Conservation (phyloP, 2,797 vertebrate species). For the Fringilla coelebs region DNA sequence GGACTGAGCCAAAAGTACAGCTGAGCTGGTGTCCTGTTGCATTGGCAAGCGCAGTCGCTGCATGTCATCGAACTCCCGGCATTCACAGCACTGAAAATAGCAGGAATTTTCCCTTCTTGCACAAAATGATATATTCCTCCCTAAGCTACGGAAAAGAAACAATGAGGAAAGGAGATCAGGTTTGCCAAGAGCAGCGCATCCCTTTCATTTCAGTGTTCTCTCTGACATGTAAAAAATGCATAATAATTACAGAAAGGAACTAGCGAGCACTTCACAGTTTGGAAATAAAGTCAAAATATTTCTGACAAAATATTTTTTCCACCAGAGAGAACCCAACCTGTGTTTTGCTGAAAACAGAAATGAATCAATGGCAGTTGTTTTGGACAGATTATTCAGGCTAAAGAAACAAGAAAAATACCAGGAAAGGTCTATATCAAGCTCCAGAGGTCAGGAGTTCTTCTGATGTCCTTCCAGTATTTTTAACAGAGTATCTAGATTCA, state of each 20-base stretch:
- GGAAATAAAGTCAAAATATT: conserved; percentile 57
- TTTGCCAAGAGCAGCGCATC: conserved; percentile 42
- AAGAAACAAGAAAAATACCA: not conserved
- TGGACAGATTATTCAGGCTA: not conserved
- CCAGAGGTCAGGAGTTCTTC: not conserved
- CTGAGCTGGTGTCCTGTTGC: conserved; percentile 45
- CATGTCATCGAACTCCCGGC: not conserved
- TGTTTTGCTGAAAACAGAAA: conserved; percentile 9
- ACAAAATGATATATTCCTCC: conserved; percentile 39
- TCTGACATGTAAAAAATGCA: not conserved
- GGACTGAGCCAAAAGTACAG: conserved; percentile 30
- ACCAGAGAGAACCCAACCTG: not conserved
- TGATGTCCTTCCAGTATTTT: not conserved
- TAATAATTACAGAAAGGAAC: conserved; percentile 45
- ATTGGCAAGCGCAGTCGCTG: conserved; percentile 4
- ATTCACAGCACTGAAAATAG: not conserved
- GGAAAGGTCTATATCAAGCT: not conserved
- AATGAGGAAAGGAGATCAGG: conserved; percentile 26
- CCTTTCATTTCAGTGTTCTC: conserved; percentile 46
- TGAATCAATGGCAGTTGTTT: not conserved
- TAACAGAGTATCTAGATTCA: not conserved
- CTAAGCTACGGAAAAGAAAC: not conserved
- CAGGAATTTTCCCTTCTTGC: conserved; percentile 13
- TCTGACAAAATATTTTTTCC: conserved; percentile 31
- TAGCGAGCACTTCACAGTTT: not conserved